phyloP scores from a whole-genome alignment of 1,140 invertebrate genomes.

The Drosophila grimshawi region DNA sequence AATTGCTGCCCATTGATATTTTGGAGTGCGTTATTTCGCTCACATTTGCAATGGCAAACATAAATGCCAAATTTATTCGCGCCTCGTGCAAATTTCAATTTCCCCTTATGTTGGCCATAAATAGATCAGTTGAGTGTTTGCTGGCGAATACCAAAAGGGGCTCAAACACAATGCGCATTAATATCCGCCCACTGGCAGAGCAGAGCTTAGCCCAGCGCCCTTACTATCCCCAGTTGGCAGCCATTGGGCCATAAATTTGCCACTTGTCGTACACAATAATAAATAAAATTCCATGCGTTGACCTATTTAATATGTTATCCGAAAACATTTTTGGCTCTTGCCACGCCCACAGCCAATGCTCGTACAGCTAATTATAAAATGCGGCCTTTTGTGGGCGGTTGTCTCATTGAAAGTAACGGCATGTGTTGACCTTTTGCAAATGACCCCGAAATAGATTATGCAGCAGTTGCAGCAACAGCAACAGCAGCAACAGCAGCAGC shows the following conservation, averaged over 20 bases:
- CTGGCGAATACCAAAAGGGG: conserved; percentile 31
- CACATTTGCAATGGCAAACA: neutral
- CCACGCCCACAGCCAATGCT: conserved; percentile 4
- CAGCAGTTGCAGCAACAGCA: conserved; percentile 35
- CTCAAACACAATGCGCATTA: conserved; percentile 41
- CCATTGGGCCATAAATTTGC: conserved; percentile 47
- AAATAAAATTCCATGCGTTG: conserved; percentile 54
- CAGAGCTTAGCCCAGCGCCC: neutral
- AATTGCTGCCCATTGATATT: conserved; percentile 10
- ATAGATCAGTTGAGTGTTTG: conserved; percentile 53
- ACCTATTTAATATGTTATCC: conserved; percentile 55
- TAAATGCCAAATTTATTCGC: conserved; percentile 19
- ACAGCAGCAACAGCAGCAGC: conserved; percentile 23
- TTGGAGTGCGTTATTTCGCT: neutral
- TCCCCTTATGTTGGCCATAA: conserved; percentile 32
- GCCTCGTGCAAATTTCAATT: conserved; percentile 52
- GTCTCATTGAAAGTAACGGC: conserved; percentile 53
- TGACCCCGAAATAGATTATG: conserved; percentile 77
- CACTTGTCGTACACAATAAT: conserved; percentile 53
- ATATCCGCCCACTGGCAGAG: conserved; percentile 34
- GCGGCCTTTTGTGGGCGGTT: conserved; percentile 8
- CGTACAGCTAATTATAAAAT: conserved; percentile 54
- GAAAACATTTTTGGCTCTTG: conserved; percentile 13
- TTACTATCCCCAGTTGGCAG: neutral
- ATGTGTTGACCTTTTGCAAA: conserved; percentile 73